phyloP scores from a whole-genome alignment of 2,113 vertebrate genomes.

The Pyrgilauda ruficollis region DNA sequence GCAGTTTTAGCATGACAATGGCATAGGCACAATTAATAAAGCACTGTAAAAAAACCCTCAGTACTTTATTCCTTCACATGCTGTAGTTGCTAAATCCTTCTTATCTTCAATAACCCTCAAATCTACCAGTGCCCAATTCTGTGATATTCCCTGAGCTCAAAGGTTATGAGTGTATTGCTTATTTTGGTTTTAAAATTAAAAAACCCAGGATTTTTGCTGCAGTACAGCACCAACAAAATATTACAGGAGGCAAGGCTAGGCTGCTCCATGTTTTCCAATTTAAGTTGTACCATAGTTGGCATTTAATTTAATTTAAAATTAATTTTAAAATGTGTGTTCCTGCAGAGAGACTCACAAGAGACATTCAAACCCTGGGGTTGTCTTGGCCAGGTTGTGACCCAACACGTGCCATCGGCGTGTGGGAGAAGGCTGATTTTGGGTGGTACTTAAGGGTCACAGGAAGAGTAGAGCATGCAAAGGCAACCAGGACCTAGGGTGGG shows the following conservation, averaged over 20 bases:
- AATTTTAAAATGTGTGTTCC: neutral
- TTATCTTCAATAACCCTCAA: neutral
- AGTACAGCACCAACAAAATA: neutral
- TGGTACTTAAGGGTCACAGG: neutral
- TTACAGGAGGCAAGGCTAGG: neutral
- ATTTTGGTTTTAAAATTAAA: neutral
- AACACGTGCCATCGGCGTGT: neutral
- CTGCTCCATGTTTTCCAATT: neutral
- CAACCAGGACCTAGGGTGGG: too few species aligned
- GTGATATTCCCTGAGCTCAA: neutral
- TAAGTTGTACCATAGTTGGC: neutral
- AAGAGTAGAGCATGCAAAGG: neutral
- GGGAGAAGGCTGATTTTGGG: neutral
- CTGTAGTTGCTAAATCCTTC: neutral
- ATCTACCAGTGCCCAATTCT: neutral
- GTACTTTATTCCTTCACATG: neutral
- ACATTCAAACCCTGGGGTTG: neutral
- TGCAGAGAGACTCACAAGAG: neutral
- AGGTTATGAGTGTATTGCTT: neutral
- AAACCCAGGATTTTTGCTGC: rapidly evolving
- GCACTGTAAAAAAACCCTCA: neutral
- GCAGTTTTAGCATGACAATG: neutral
- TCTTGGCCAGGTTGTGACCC: neutral
- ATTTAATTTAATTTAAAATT: neutral
- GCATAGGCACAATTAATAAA: neutral